These are phyloP conservation scores for Parapsyche elsis DNA, from an alignment of 1,140 invertebrate species.

Conservation along the genomic window DNA sequence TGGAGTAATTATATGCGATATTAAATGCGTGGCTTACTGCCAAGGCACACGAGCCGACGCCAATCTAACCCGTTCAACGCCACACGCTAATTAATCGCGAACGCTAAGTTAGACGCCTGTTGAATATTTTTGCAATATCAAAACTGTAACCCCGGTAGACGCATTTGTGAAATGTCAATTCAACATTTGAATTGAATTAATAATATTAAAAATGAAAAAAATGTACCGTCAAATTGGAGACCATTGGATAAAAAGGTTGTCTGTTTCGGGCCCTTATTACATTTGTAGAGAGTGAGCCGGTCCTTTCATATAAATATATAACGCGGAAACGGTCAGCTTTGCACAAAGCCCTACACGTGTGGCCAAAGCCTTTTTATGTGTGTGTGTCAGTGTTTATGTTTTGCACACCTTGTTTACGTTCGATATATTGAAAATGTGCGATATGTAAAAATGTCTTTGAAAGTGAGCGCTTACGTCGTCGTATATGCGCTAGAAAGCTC, in stretches of 20 bases:
- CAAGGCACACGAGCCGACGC: constrained; percentile 22
- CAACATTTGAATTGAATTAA: no score
- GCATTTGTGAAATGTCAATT: no score
- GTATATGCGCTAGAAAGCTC: not conserved
- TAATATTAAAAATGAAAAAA: no score
- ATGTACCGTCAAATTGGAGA: not conserved
- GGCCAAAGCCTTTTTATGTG: no score
- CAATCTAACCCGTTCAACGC: not conserved
- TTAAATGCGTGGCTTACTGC: constrained; percentile 30
- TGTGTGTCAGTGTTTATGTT: no score
- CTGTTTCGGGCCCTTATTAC: constrained; percentile 26
- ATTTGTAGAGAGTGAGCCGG: constrained; percentile 6
- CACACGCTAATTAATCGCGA: not conserved
- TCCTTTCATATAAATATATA: constrained; percentile 10
- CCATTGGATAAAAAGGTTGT: constrained; percentile 16
- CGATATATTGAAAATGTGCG: no score
- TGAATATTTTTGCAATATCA: no score
- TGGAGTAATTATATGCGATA: constrained; percentile 29
- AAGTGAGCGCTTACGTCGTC: no score
- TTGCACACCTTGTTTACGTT: no score
- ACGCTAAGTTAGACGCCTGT: not conserved
- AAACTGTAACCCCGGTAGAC: no score
- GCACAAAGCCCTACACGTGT: no score
- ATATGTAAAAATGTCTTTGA: no score
- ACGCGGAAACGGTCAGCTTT: constrained; percentile 6